Evolutionary conservation across 2,888 invertebrate genomes (phyloP).

Genomic region (Ischnura elegans): DNA sequence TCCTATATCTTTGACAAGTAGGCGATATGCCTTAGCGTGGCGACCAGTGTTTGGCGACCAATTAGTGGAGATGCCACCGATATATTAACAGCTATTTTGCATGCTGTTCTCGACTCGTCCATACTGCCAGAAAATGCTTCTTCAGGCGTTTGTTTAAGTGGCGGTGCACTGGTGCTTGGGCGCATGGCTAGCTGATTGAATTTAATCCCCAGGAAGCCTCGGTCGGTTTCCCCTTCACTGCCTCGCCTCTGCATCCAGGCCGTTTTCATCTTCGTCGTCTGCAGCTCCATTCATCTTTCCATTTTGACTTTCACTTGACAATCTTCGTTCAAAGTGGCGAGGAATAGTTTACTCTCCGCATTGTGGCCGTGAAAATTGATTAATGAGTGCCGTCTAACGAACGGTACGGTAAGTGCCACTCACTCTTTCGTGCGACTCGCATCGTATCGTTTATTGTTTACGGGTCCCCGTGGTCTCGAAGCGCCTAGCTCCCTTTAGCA

Average conservation of each 20-base stretch:
- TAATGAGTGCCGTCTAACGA: background rate
- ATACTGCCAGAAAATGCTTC: background rate
- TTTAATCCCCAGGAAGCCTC: background rate
- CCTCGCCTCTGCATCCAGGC: background rate
- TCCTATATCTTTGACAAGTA: no score
- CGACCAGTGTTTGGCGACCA: no score
- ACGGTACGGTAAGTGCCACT: background rate
- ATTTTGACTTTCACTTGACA: constrained; percentile 17
- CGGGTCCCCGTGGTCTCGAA: background rate
- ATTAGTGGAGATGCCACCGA: background rate
- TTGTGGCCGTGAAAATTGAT: background rate
- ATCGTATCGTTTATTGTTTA: background rate
- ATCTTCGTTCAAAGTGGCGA: background rate
- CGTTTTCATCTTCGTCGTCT: background rate
- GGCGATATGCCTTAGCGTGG: no score
- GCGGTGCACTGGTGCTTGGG: background rate
- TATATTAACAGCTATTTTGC: background rate
- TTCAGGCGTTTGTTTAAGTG: background rate
- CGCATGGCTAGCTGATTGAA: background rate
- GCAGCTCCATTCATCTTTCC: background rate
- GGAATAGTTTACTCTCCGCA: background rate
- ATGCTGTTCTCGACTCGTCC: background rate
- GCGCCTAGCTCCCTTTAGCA: background rate
- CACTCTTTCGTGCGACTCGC: background rate
- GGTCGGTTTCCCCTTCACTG: background rate